These are phyloP conservation scores for Corythornis leucogaster DNA, from an alignment of 2,797 vertebrate genomes.

Conservation along the genomic window DNA sequence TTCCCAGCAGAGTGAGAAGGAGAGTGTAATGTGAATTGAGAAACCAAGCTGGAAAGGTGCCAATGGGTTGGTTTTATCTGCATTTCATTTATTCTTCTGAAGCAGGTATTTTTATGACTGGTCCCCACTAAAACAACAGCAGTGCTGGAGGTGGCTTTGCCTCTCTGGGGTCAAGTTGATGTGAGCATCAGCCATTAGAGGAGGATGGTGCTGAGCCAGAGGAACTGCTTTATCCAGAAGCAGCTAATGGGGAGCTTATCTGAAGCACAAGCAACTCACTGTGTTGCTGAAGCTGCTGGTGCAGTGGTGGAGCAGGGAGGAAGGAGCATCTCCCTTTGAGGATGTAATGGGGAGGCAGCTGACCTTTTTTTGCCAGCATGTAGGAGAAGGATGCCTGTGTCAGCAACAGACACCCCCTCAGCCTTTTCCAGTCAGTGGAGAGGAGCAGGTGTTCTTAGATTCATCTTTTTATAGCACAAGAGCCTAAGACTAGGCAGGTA, in stretches of 20 bases:
- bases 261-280: neutral
- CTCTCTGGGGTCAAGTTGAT: neutral
- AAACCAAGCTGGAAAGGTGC: neutral
- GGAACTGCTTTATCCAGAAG: neutral
- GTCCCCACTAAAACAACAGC: neutral
- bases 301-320: rapidly evolving
- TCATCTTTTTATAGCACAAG: rapidly evolving
- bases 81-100: neutral
- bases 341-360: rapidly evolving
- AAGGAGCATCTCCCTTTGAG: rapidly evolving
- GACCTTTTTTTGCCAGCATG: neutral
- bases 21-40: neutral
- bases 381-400: rapidly evolving
- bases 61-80: neutral
- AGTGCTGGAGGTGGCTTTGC: neutral
- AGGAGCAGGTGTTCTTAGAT: neutral
- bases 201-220: neutral
- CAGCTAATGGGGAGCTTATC: neutral
- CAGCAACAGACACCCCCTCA: neutral
- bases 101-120: neutral
- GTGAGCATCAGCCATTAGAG: neutral
- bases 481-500: neutral
- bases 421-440: neutral
- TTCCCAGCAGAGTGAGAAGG: neutral
- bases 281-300: neutral